Percentiles rank a stretch among this genome's conserved stretches.
phyloP scores from a whole-genome alignment of 2,888 invertebrate species.

The Cyclophora punctaria region DNA sequence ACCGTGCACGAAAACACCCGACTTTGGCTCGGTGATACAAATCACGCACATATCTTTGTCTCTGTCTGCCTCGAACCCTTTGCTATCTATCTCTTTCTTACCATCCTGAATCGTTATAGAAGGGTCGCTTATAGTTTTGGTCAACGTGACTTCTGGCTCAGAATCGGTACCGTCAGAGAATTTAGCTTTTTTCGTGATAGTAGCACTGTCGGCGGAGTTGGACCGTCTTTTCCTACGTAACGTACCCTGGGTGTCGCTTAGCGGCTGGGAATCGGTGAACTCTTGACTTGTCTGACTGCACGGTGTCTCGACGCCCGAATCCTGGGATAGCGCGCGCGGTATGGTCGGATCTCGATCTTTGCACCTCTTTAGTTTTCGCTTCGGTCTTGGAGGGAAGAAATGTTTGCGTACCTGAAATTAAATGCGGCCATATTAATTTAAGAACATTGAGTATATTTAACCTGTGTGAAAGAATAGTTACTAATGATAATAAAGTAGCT shows the following conservation, averaged over 20 bases:
- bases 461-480: too few species aligned
- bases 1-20: constrained; percentile 81
- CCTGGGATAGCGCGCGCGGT: constrained; percentile 40
- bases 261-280: neutral
- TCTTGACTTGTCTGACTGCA: constrained; percentile 38
- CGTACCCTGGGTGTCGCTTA: constrained; percentile 1
- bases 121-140: constrained; percentile 63
- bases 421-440: too few species aligned
- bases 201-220: constrained; percentile 17
- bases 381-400: constrained; percentile 80
- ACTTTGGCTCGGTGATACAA: constrained; percentile 77
- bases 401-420: constrained; percentile 77
- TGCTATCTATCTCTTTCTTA: constrained; percentile 12
- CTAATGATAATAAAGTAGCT: too few species aligned
- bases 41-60: constrained; percentile 67
- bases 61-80: too few species aligned
- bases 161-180: constrained; percentile 38
- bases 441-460: too few species aligned
- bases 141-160: constrained; percentile 36
- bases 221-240: constrained; percentile 7
- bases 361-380: constrained; percentile 46
- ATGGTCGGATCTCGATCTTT: constrained; percentile 4
- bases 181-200: constrained; percentile 31
- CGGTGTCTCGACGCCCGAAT: constrained; percentile 46
- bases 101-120: constrained; percentile 40